Percentiles rank a stretch among this genome's conserved stretches.
Evolutionary conservation across 2,888 invertebrate species (phyloP).

Genomic region (Zygogramma bicolorata): DNA sequence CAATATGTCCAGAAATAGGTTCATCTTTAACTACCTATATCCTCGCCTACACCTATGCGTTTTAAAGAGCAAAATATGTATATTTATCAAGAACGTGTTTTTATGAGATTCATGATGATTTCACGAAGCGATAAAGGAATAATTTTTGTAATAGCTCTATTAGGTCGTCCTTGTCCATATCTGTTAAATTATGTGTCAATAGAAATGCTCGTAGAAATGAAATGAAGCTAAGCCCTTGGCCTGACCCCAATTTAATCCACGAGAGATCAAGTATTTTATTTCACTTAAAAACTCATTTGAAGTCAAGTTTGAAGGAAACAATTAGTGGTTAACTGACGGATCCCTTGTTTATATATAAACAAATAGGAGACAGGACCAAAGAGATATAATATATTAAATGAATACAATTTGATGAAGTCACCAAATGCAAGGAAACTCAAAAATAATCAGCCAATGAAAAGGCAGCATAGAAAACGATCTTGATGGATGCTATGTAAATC

Average conservation of each 20-base stretch:
- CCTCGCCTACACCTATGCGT: neutral
- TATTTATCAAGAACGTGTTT: too few relatives aligned
- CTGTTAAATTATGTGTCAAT: slow-evolving; percentile 48
- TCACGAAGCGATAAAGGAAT: neutral
- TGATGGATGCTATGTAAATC: slow-evolving; percentile 37
- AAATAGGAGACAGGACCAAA: too few relatives aligned
- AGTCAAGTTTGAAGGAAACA: neutral
- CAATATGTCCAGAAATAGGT: too few relatives aligned
- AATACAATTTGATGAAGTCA: too few relatives aligned
- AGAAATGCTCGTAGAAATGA: slow-evolving; percentile 49
- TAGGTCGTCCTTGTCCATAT: slow-evolving; percentile 47
- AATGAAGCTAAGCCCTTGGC: slow-evolving; percentile 54
- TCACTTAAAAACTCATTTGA: neutral
- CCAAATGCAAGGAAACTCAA: slow-evolving; percentile 17
- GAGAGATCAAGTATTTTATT: neutral
- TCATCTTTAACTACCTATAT: too few relatives aligned
- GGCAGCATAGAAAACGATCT: slow-evolving; percentile 32
- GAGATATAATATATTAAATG: too few relatives aligned
- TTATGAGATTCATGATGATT: too few relatives aligned
- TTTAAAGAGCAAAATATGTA: too few relatives aligned
- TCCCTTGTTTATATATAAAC: slow-evolving; percentile 7
- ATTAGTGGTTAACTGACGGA: neutral
- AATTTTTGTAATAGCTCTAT: slow-evolving; percentile 28
- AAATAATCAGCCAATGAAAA: slow-evolving; percentile 33
- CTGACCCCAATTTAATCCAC: slow-evolving; percentile 49